These are phyloP conservation scores for Phortica okadai DNA, from an alignment of 2,888 invertebrate genomes.

Conservation along the genomic window DNA sequence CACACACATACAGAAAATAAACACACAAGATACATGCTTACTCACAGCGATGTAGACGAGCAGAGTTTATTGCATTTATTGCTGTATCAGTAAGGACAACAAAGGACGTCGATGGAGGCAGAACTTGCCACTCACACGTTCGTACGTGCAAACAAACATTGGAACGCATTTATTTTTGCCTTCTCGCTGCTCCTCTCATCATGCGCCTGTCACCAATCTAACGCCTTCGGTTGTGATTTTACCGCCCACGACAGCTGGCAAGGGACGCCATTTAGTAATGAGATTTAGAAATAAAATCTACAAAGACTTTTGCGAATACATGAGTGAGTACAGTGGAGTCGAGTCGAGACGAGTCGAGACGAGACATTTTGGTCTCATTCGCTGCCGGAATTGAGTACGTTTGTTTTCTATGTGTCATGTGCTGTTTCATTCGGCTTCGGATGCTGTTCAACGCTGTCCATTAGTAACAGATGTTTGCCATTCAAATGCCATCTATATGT, in stretches of 20 bases:
- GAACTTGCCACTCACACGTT: not conserved
- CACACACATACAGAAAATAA: not conserved
- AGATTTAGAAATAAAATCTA: constrained; percentile 70
- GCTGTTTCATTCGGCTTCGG: constrained; percentile 40
- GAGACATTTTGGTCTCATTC: constrained; percentile 2
- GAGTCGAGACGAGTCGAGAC: constrained; percentile 49
- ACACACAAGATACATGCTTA: not conserved
- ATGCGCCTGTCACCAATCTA: not conserved
- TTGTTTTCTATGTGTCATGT: not conserved
- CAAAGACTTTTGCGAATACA: constrained; percentile 63
- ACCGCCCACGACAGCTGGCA: constrained; percentile 27
- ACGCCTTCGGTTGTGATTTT: not conserved
- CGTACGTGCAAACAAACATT: constrained; percentile 23
- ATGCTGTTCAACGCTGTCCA: constrained; percentile 47
- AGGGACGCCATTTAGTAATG: constrained; percentile 70
- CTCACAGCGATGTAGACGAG: constrained; percentile 12
- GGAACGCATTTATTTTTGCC: constrained; percentile 17
- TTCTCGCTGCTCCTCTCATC: not conserved
- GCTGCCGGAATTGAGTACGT: not conserved
- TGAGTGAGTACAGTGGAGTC: constrained; percentile 19
- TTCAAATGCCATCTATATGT: constrained; percentile 64
- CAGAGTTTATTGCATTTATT: constrained; percentile 29
- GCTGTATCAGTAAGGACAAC: constrained; percentile 25
- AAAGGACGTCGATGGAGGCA: constrained; percentile 4
- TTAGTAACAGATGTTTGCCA: constrained; percentile 66